Evolutionary conservation across 2,888 invertebrate genomes (phyloP).

Genomic region (Cerastis leucographa): DNA sequence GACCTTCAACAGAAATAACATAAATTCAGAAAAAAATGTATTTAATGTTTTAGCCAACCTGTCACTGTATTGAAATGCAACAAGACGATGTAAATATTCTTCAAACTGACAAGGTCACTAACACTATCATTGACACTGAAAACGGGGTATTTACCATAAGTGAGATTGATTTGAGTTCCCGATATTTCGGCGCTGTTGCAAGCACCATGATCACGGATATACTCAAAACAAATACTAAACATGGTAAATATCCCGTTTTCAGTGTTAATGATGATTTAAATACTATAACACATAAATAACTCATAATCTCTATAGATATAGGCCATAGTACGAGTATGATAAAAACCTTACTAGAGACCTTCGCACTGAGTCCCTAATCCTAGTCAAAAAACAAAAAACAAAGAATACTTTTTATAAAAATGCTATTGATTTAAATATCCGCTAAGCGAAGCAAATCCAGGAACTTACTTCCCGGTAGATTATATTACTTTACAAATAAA

Average conservation of each 20-base stretch:
- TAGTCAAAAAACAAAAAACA: not conserved
- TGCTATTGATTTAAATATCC: constrained; percentile 26
- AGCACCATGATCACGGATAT: too few relatives aligned
- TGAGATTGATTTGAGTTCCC: too few relatives aligned
- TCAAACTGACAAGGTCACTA: not conserved
- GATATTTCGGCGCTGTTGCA: too few relatives aligned
- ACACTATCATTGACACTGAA: too few relatives aligned
- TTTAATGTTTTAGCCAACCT: not conserved
- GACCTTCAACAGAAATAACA: not conserved
- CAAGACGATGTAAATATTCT: not conserved
- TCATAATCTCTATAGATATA: not conserved
- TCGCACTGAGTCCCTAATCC: not conserved
- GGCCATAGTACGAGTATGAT: not conserved
- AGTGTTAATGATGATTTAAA: not conserved
- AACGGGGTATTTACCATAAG: too few relatives aligned
- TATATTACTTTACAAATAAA: constrained; percentile 64
- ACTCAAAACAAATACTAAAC: too few relatives aligned
- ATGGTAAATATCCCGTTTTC: too few relatives aligned
- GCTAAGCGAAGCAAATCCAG: constrained; percentile 35
- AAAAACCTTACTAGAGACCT: not conserved
- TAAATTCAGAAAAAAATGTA: not conserved
- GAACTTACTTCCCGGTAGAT: constrained; percentile 50
- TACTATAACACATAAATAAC: not conserved
- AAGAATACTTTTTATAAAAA: not conserved
- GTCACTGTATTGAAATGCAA: not conserved